Evolutionary conservation across 2,888 invertebrate genomes (phyloP), one percentile per base, ranked within the genome.

Genomic region (Lumbricus terrestris): DNA sequence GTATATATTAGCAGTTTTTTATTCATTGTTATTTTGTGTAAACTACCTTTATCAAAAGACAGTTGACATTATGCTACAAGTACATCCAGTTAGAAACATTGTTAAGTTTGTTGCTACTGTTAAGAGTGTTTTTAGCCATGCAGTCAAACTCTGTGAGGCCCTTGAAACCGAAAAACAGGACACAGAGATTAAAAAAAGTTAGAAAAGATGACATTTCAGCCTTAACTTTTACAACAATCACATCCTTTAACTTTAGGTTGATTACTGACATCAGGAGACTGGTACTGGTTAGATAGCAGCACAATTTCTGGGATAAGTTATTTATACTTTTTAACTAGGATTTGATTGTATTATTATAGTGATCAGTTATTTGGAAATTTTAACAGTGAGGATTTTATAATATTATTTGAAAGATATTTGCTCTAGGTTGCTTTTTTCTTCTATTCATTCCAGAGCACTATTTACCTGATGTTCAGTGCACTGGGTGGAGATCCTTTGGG

Each of bases 391-490:
- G 47, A 16, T 54, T 54, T 23, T 23, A 54, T n/a, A 16, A 69
- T n/a, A n/a, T 69, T 69, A n/a, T 47, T 23, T 47, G 47, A 47
- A 47, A 47, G 23, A 47, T 20, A 18, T 47, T 18, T 47, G 23
- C 47, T 47, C 88, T 23, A 29, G 34, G 13, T 40, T 54, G n/a
- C 29, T n/a, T n/a, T n/a, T n/a, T n/a, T n/a, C n/a, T n/a, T 34
- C 54, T 40, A 1, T 35, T n/a, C n/a, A 34, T 90, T 92, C 93
- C 92, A 93, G 95, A 93, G 95, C 99, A 0, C 95, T 99, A 34
- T 99, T 0, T 98, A 99, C 95, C 98, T 98, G 94, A 97, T 97
- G 0, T 96, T 98, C 93, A 97, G 97, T 11, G 98, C 99, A 0
- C 95, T 98, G 0, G 98, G 98, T 0, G 98, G 98, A 90, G 97